Evolutionary conservation across 1,140 invertebrate genomes (phyloP), one percentile per base, ranked within the genome.

Genomic region (Drosophila repletoides): DNA sequence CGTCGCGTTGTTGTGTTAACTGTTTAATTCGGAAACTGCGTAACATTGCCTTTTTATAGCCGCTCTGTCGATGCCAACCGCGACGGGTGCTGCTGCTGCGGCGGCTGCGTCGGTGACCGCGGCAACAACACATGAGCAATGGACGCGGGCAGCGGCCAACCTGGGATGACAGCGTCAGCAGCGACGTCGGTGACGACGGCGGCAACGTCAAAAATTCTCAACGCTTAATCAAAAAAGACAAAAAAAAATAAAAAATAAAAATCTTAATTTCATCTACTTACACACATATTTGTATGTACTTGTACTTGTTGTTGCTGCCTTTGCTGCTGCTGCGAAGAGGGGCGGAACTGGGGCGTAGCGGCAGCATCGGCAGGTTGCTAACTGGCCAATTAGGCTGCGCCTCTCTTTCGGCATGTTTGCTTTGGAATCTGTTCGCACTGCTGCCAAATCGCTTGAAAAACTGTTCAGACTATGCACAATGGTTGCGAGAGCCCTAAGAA

Each of bases 41-140:
- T 86, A 76, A 80, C 80, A 60, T 76, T 66, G 80, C 71, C 80
- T 83, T 86, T 84, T 86, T 86, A 86, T 86, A 86, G 80, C 70
- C 53, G 28, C 45, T 36, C 22, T 36, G 24, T 10, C 24, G 26
- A 34, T 26, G 41, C 19, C 61, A 59, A 29, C 31, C 10, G 15
- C 41, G n/a, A 36, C 26, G 10, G 43, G 36, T 21, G 53, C 63
- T 22, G 15, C 31, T 38, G 58, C 33, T 26, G 28, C 63, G 41
- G 63, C 28, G 5, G 22, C 24, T 31, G 41, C 31, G 40, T 26
- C 28, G 1, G 43, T 40, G 52, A 55, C 10, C 33, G 55, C 48
- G 55, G 38, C 64, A 60, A 45, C 45, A 52, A 61, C 40, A 28
- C 46, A 52, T 19, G 9, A 24, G 10, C 38, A n/a, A 43, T 29